Evolutionary conservation across 2,797 vertebrate species (phyloP), one percentile per base, ranked within the genome.

Genomic region (Cuniculus paca): DNA sequence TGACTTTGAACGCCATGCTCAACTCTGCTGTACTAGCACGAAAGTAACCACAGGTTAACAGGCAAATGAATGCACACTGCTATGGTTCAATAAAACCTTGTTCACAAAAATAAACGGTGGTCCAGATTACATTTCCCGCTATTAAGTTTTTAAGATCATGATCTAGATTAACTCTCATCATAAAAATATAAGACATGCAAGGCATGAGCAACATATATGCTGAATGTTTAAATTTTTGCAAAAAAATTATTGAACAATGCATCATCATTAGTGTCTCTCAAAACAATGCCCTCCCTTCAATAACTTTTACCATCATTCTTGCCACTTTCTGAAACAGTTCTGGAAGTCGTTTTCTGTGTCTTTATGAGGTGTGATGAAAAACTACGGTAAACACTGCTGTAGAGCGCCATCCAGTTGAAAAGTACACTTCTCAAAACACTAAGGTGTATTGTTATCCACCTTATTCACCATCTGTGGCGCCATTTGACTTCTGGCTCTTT

Each of bases 41-140:
- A 90, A 90, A 86, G 19, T 19, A 88, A 39, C 1, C 50, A 86
- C 7, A 96, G 50, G 70, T 26, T 79, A 92, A 74, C 56, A 72
- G 11, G 20, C 58, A 96, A 94, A 90, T 61, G 1, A 96, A 61
- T 95, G 19, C 94, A 1, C 5, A 87, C 1, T 26, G 0, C 14
- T 78, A 24, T 95, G 13, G 95, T 94, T n/a, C 39, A 90, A 86
- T 75, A 93, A 96, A 97, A 65, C 3, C 19, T 82, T 68, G 88
- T 24, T 74, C 54, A 81, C 6, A 95, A 93, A 96, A 83, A 52
- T 3, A 90, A 22, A 65, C 19, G 84, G 34, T 88, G 88, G 34
- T n/a, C 19, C 31, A 88, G 45, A 79, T 92, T 95, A 36, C 61
- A 79, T 19, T 54, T 52, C 82, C 0, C 77, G 31, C 5, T 10